A percentile compares a stretch with the other conserved stretches of the same genome.
Conservation (phyloP, 2,113 vertebrate species). For the Crotalus viridis region DNA sequence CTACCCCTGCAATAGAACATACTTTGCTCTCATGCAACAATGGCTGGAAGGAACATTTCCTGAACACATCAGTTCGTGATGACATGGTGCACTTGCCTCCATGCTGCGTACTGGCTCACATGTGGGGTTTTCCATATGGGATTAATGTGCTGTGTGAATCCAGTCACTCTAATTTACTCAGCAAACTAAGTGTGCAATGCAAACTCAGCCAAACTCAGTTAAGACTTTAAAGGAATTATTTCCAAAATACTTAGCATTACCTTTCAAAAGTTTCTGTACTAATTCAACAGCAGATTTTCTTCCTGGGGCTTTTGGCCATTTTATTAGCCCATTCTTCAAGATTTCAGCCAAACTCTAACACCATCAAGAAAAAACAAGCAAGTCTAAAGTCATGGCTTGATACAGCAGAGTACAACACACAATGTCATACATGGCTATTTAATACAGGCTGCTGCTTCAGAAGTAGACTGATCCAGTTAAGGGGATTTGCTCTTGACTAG, state of each 20-base stretch:
- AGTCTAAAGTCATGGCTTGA: background rate
- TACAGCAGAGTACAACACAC: background rate
- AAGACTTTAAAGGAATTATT: background rate
- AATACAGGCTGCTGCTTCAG: background rate
- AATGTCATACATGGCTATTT: background rate
- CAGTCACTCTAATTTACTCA: background rate
- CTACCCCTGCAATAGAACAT: background rate
- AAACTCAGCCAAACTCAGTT: background rate
- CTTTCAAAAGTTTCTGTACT: slow-evolving; percentile 82
- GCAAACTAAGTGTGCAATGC: background rate
- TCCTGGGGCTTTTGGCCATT: slow-evolving; percentile 86
- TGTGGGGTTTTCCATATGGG: background rate
- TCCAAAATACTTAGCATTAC: slow-evolving; percentile 61
- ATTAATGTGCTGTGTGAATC: background rate
- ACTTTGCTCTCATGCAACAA: background rate
- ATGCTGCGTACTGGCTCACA: background rate
- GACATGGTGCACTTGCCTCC: background rate
- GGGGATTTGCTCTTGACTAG: background rate
- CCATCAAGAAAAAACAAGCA: slow-evolving; percentile 24
- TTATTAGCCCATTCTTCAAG: slow-evolving; percentile 81
- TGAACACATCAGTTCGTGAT: background rate
- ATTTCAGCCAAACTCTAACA: slow-evolving; percentile 83
- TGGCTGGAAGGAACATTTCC: background rate
- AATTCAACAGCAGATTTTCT: slow-evolving; percentile 76
- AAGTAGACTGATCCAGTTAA: background rate